phyloP scores from a whole-genome alignment of 2,113 vertebrate species.

The Coptodon rendalli region DNA sequence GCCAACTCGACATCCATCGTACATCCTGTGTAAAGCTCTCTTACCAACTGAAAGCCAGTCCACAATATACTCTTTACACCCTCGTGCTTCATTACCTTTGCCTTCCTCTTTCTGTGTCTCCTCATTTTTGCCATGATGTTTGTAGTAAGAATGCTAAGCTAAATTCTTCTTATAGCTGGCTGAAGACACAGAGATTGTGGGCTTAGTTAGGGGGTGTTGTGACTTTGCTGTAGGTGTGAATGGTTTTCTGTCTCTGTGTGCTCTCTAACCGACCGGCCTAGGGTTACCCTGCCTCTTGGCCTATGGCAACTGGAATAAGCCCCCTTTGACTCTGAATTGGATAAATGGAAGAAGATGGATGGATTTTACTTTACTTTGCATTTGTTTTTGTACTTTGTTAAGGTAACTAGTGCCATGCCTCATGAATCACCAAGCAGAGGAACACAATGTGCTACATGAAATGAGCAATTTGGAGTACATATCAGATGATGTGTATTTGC shows the following conservation, averaged over 20 bases:
- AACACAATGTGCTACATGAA: not conserved
- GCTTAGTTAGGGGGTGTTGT: not conserved
- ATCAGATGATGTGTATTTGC: not conserved
- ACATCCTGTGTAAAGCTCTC: not conserved
- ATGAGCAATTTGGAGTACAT: not conserved
- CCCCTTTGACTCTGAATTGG: not conserved
- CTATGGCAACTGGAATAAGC: not conserved
- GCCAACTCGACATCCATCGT: not conserved
- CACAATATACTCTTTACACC: not conserved
- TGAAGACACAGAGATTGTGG: not conserved
- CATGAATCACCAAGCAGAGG: not conserved
- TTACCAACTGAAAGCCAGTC: not conserved
- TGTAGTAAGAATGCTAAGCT: not conserved
- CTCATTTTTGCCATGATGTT: not conserved
- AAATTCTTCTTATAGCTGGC: not conserved
- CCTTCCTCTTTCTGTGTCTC: not conserved
- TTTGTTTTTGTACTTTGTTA: not conserved
- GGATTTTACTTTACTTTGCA: not conserved
- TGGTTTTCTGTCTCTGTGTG: not conserved
- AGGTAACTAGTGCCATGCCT: not conserved
- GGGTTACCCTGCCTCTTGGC: not conserved
- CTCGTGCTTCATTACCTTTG: not conserved
- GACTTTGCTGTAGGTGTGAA: not conserved
- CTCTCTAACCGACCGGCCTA: not conserved
- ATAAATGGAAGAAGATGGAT: not conserved